These are phyloP conservation scores for Anomalospiza imberbis DNA, from an alignment of 2,797 vertebrate genomes.

Conservation along the genomic window DNA sequence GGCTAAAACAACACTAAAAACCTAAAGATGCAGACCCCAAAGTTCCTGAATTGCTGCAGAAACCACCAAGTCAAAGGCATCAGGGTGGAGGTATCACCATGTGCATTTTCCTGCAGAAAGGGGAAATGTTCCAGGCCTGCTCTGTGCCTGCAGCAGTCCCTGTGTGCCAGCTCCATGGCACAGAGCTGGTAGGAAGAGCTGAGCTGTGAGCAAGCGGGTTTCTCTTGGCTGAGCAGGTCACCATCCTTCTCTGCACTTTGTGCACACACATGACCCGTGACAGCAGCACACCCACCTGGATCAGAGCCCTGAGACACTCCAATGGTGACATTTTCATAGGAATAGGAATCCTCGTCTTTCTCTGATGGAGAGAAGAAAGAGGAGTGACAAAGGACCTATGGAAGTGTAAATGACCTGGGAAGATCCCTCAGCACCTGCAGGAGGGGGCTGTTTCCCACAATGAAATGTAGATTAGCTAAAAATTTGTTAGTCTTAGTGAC, in stretches of 20 bases:
- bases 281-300: background rate
- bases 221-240: background rate
- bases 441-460: background rate
- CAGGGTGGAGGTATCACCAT: background rate
- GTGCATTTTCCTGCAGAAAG: background rate
- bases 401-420: background rate
- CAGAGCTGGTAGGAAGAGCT: background rate
- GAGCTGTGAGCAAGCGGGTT: background rate
- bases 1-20: background rate
- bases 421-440: background rate
- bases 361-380: background rate
- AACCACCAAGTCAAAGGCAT: background rate
- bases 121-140: background rate
- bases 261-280: accelerated
- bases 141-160: background rate
- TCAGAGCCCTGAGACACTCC: accelerated
- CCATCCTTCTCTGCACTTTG: accelerated
- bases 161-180: accelerated
- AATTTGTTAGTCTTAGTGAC: accelerated
- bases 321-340: conserved; percentile 68
- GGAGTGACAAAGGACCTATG: background rate
- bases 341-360: conserved; percentile 51
- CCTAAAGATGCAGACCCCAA: background rate
- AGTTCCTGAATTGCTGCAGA: background rate
- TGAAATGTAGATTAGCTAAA: background rate